Percentiles rank a stretch among this genome's conserved stretches.
Conservation (phyloP, 1,140 invertebrate genomes). For the Bombus haemorrhoidalis region DNA sequence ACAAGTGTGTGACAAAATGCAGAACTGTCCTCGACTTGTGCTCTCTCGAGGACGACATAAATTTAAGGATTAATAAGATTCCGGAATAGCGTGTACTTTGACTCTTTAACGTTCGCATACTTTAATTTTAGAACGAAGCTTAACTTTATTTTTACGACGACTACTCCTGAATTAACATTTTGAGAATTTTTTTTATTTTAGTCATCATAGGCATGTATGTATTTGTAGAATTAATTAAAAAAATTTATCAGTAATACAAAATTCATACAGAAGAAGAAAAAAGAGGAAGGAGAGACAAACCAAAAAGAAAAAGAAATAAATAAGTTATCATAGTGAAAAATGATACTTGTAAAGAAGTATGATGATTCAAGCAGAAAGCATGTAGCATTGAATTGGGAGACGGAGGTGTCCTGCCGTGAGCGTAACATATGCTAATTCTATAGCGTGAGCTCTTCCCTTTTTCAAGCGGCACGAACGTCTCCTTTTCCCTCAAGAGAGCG, state of each 20-base stretch:
- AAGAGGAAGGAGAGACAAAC: background rate
- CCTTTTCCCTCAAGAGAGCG: constrained; percentile 30
- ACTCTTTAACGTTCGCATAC: background rate
- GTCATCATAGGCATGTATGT: too few relatives aligned
- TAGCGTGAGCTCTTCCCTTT: constrained; percentile 8
- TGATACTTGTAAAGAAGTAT: background rate
- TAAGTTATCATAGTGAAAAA: background rate
- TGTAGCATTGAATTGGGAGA: background rate
- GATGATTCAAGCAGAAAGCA: background rate
- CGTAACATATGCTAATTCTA: constrained; percentile 30
- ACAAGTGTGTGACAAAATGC: constrained; percentile 19
- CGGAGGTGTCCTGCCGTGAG: constrained; percentile 11
- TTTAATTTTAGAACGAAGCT: background rate
- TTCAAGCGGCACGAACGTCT: constrained; percentile 21
- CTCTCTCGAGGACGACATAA: background rate
- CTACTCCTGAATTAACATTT: background rate
- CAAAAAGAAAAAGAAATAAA: too few relatives aligned
- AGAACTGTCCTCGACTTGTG: background rate
- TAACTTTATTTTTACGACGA: background rate
- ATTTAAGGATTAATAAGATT: constrained; percentile 17
- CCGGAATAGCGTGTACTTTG: background rate
- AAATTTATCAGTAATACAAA: too few relatives aligned
- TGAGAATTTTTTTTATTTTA: background rate
- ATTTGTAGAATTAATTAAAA: background rate
- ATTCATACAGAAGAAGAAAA: background rate